These are phyloP conservation scores for Glaucopsyche alexis DNA, from an alignment of 2,888 invertebrate species.

Conservation along the genomic window DNA sequence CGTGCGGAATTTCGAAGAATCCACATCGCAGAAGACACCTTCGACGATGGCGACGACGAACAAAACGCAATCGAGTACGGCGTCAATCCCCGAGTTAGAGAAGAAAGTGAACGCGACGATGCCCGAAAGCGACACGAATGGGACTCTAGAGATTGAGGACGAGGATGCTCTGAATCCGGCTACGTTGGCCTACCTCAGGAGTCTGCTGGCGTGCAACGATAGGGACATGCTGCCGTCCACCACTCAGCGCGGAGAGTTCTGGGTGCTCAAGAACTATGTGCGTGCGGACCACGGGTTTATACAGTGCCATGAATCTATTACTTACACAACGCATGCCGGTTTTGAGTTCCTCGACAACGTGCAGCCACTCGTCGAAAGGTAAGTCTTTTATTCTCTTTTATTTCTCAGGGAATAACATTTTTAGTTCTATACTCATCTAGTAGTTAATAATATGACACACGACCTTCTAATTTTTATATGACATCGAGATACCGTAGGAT, in stretches of 20 bases:
- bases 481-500: slow-evolving; percentile 15
- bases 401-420: background rate
- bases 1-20: slow-evolving; percentile 55
- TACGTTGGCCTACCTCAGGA: slow-evolving; percentile 62
- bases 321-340: slow-evolving; percentile 95
- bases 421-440: background rate
- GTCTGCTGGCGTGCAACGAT: slow-evolving; percentile 82
- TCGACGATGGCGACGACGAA: slow-evolving; percentile 66
- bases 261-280: slow-evolving; percentile 94
- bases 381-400: slow-evolving; percentile 43
- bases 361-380: slow-evolving; percentile 88
- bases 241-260: slow-evolving; percentile 88
- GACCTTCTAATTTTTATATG: slow-evolving; percentile 9
- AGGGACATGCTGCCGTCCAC: slow-evolving; percentile 80
- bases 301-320: slow-evolving; percentile 90
- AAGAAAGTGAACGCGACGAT: slow-evolving; percentile 59
- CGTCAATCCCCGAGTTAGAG: slow-evolving; percentile 58
- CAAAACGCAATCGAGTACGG: slow-evolving; percentile 69
- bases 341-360: slow-evolving; percentile 95
- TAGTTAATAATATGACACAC: slow-evolving; percentile 1
- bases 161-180: slow-evolving; percentile 63
- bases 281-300: slow-evolving; percentile 84
- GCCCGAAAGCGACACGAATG: slow-evolving; percentile 60
- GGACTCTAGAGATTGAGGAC: slow-evolving; percentile 61
- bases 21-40: slow-evolving; percentile 67